These are phyloP conservation scores for Eupithecia insigniata DNA, from an alignment of 2,888 invertebrate species.

Conservation along the genomic window DNA sequence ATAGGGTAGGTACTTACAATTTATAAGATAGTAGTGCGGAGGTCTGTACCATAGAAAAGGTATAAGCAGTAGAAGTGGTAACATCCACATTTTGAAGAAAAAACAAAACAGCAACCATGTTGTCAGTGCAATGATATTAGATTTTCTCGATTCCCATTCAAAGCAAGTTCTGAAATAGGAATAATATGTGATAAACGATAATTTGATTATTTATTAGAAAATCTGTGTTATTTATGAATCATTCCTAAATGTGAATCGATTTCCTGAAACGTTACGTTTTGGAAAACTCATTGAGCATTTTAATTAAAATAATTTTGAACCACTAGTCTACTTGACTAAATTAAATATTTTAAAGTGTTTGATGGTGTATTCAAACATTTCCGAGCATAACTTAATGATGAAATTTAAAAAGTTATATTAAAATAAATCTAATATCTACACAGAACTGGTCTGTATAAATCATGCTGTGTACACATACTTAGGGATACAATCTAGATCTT, in stretches of 20 bases:
- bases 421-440: too few relatives aligned
- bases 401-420: not conserved
- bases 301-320: not conserved
- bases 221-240: too few relatives aligned
- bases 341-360: too few relatives aligned
- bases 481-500: too few relatives aligned
- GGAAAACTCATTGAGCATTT: not conserved
- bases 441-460: too few relatives aligned
- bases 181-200: not conserved
- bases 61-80: slow-evolving; percentile 92
- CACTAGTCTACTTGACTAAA: too few relatives aligned
- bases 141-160: slow-evolving; percentile 95
- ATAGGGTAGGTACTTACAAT: slow-evolving; percentile 57
- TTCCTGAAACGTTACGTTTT: not conserved
- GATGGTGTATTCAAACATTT: too few relatives aligned
- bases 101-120: slow-evolving; percentile 93
- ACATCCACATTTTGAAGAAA: slow-evolving; percentile 96
- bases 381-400: too few relatives aligned
- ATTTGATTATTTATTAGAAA: not conserved
- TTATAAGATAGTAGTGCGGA: slow-evolving; percentile 58
- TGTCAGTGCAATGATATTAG: slow-evolving; percentile 91
- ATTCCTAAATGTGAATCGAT: not conserved
- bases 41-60: slow-evolving; percentile 86
- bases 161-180: slow-evolving; percentile 90
- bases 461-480: too few relatives aligned